Percentiles rank a stretch among this genome's conserved stretches.
Conservation (phyloP, 1,140 invertebrate genomes). For the Nixonia krombeini region DNA sequence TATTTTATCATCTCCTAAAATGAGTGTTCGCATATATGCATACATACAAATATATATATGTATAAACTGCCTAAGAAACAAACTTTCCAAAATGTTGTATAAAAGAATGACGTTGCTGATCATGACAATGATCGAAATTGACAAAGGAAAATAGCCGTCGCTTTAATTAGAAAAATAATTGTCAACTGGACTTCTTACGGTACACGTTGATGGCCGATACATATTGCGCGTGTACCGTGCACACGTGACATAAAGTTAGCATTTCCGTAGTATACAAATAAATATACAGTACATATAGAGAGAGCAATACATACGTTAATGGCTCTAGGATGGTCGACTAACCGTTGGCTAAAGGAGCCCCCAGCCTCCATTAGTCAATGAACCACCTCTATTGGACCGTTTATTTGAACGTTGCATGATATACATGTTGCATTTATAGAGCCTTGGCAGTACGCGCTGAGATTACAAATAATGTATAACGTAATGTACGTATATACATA, state of each 20-base stretch:
- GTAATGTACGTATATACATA: conserved; percentile 16
- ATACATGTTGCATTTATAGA: conserved; percentile 37
- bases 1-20: conserved; percentile 20
- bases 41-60: conserved; percentile 27
- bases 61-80: conserved; percentile 25
- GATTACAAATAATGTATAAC: conserved; percentile 40
- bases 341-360: conserved; percentile 6
- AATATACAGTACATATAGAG: conserved; percentile 47
- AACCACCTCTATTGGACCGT: conserved; percentile 14
- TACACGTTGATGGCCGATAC: conserved; percentile 20
- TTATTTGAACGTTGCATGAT: conserved; percentile 32
- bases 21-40: conserved; percentile 18
- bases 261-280: conserved; percentile 46
- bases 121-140: not conserved
- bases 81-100: not conserved
- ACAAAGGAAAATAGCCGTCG: conserved; percentile 10
- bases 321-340: conserved; percentile 29
- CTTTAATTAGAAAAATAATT: conserved; percentile 23
- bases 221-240: conserved; percentile 16
- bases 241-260: conserved; percentile 34
- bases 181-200: conserved; percentile 2
- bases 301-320: conserved; percentile 28
- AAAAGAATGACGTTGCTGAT: no score
- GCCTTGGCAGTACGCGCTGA: conserved; percentile 50
- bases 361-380: conserved; percentile 12